Conservation (phyloP, 2,113 vertebrate genomes). For the Myocastor coypus region DNA sequence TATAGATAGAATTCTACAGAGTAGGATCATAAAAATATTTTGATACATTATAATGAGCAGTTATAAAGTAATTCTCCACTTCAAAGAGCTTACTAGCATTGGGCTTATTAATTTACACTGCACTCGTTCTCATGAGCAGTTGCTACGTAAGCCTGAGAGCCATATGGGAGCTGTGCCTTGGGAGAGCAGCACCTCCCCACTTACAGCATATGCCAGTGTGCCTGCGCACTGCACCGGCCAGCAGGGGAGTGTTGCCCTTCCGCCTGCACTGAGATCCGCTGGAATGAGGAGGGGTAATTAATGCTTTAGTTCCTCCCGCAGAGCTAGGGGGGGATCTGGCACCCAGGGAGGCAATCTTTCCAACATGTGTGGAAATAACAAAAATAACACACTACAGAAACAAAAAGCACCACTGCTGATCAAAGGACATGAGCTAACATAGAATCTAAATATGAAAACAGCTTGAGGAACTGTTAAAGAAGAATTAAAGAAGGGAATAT, state of each 20-base stretch:
- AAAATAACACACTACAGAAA: background rate
- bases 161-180: background rate
- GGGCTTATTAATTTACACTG: conserved; percentile 8
- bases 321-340: background rate
- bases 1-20: conserved; percentile 9
- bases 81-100: conserved; percentile 15
- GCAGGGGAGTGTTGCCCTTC: background rate
- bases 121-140: background rate
- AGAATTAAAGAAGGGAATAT: background rate
- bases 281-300: background rate
- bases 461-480: background rate
- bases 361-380: background rate
- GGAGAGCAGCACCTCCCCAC: background rate
- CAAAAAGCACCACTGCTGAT: background rate
- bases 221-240: background rate
- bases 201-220: background rate
- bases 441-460: background rate
- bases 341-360: background rate
- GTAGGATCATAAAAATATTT: conserved; percentile 7
- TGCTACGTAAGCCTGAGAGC: background rate
- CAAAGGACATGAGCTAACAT: background rate
- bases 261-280: background rate
- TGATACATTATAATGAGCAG: conserved; percentile 36
- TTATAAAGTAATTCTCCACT: conserved; percentile 32
- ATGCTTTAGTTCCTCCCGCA: rapidly evolving